Percentiles rank a stretch among this genome's conserved stretches.
These are phyloP conservation scores for Oryctes rhinoceros DNA, from an alignment of 1,140 invertebrate species.

Conservation along the genomic window DNA sequence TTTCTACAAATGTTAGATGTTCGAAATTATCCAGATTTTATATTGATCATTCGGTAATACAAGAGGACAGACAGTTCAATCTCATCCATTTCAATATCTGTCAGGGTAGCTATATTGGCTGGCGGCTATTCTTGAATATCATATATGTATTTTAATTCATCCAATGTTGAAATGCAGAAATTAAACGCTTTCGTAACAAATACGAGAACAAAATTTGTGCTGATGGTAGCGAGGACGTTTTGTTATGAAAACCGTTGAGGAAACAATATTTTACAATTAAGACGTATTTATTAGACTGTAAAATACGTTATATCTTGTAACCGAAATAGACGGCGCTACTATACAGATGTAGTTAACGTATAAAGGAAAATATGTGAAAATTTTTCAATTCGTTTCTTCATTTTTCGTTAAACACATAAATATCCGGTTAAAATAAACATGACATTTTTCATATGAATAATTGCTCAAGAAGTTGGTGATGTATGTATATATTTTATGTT, in stretches of 20 bases:
- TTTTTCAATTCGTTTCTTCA: too few species aligned
- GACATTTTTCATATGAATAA: too few species aligned
- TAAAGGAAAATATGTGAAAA: neutral
- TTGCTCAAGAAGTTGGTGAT: too few species aligned
- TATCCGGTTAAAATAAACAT: too few species aligned
- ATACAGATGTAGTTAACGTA: neutral
- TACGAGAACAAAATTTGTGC: neutral
- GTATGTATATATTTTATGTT: too few species aligned
- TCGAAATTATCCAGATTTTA: too few species aligned
- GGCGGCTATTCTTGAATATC: too few species aligned
- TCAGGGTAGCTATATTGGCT: too few species aligned
- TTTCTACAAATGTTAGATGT: neutral
- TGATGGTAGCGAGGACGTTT: neutral
- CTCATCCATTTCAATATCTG: too few species aligned
- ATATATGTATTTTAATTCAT: neutral
- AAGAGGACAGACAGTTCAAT: too few species aligned
- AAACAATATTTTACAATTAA: slow-evolving; percentile 24
- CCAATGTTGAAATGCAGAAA: neutral
- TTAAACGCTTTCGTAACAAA: neutral
- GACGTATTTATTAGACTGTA: neutral
- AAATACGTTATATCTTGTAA: neutral
- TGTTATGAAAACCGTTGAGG: neutral
- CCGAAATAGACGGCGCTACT: neutral
- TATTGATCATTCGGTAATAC: too few species aligned
- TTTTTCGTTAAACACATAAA: too few species aligned